Percentiles rank a stretch among this genome's conserved stretches.
Conservation (phyloP, 1,140 invertebrate species). For the Ips typographus region DNA sequence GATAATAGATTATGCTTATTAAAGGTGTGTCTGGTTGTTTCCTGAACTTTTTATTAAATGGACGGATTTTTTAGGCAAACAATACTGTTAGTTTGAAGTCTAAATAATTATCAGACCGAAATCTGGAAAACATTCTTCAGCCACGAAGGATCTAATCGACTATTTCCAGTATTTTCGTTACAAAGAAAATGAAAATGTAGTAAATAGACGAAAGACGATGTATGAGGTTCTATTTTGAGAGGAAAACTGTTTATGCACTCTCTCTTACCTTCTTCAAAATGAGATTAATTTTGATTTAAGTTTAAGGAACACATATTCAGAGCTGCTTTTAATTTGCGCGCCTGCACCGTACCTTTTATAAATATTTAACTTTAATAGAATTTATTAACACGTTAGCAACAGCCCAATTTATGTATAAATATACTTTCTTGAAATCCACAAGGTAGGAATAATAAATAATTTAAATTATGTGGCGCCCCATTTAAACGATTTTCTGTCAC, state of each 20-base stretch:
- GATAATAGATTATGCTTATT: no score
- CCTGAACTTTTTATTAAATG: no score
- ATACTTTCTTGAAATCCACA: constrained; percentile 22
- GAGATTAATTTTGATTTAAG: constrained; percentile 27
- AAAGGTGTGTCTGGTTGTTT: no score
- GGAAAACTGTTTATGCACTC: constrained; percentile 12
- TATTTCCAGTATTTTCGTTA: constrained; percentile 1
- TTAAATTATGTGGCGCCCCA: constrained; percentile 19
- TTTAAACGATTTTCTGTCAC: constrained; percentile 3
- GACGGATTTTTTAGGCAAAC: no score
- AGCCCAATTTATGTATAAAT: constrained; percentile 26
- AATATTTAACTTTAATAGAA: constrained; percentile 32
- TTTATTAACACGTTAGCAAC: constrained; percentile 28
- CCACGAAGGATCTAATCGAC: not conserved
- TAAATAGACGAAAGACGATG: constrained; percentile 17
- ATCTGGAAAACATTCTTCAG: constrained; percentile 12
- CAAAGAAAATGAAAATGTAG: constrained; percentile 21
- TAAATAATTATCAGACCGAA: not conserved
- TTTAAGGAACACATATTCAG: constrained; percentile 23
- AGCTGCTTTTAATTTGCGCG: constrained; percentile 17
- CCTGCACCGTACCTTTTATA: constrained; percentile 15
- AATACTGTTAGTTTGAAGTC: no score
- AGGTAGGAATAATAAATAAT: constrained; percentile 25
- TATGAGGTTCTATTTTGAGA: constrained; percentile 25
- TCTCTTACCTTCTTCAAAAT: constrained; percentile 23